Evolutionary conservation across 1,140 invertebrate genomes (phyloP), one percentile per base, ranked within the genome.

Genomic region (Maconellicoccus hirsutus): DNA sequence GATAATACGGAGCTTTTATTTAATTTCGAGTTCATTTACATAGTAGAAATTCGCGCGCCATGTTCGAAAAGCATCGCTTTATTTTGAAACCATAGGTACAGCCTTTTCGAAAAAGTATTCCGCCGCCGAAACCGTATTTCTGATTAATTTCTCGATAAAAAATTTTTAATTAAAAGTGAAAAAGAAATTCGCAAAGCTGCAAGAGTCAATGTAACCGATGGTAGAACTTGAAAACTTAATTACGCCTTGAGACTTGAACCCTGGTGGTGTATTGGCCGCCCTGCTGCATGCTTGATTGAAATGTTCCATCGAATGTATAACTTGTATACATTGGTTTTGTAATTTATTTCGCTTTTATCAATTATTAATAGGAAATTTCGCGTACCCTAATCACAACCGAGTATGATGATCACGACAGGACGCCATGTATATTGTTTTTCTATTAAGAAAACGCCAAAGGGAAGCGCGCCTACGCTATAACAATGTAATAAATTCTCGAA

Each of bases 101-200:
- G 42, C 12, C 42, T 52, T 52, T 52, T 19, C 42, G n/a, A 8
- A 52, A 52, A 52, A 19, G n/a, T 52, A 52, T 52, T 52, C n/a
- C 42, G 42, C 16, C 42, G 42, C 42, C 42, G n/a, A 16, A 16
- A 16, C 3, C 12, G 4, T 33, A 3, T 3, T 33, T 33, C 29
- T 33, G 29, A 33, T 33, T 52, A 52, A 52, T 52, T 52, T 3
- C 42, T 52, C 10, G n/a, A 16, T 14, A 52, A 52, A 52, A 52
- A 52, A 52, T 52, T 52, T n/a, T 52, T 52, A 52, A 52, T 52
- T 52, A 52, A 52, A 52, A 52, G n/a, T 52, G 42, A 52, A 52
- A 14, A 19, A 52, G n/a, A 52, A 52, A 52, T 52, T 52, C 42
- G 42, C 16, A 19, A 8, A 52, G 42, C 2, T 52, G n/a, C 42